A percentile compares a stretch with the other conserved stretches of the same genome.
Conservation (phyloP, 2,888 invertebrate genomes). For the Pristionchus exspectatus region DNA sequence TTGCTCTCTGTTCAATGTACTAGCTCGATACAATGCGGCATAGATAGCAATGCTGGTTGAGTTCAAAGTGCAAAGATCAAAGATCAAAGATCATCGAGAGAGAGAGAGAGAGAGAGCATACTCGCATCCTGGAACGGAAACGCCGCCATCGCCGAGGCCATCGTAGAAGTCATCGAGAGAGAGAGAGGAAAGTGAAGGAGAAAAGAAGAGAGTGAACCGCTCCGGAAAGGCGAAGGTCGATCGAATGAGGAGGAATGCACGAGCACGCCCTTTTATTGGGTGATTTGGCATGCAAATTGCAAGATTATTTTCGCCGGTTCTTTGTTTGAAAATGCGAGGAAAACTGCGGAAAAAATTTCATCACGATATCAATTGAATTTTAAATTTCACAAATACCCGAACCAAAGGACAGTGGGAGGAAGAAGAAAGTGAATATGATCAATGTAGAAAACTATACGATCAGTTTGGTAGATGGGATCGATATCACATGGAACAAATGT, state of each 20-base stretch:
- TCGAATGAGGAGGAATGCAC: background rate
- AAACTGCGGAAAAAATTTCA: too few species aligned
- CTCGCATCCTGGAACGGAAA: background rate
- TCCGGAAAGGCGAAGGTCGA: background rate
- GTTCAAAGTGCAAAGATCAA: background rate
- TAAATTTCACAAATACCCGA: too few species aligned
- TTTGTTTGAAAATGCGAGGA: too few species aligned
- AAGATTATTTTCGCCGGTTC: background rate
- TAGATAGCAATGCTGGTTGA: background rate
- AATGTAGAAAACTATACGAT: too few species aligned
- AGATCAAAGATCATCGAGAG: conserved; percentile 2
- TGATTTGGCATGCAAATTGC: background rate
- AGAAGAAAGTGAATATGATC: too few species aligned
- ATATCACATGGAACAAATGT: too few species aligned
- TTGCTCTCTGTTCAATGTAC: too few species aligned
- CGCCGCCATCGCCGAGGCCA: background rate
- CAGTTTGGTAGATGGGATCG: too few species aligned
- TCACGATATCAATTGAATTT: too few species aligned
- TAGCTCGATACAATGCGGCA: too few species aligned
- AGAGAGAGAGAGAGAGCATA: background rate
- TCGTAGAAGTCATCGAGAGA: background rate
- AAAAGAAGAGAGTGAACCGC: background rate
- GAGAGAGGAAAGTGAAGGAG: background rate
- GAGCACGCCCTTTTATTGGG: background rate
- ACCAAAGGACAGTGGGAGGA: too few species aligned